phyloP scores from a whole-genome alignment of 2,797 vertebrate genomes.

The Bovichtus diacanthus region DNA sequence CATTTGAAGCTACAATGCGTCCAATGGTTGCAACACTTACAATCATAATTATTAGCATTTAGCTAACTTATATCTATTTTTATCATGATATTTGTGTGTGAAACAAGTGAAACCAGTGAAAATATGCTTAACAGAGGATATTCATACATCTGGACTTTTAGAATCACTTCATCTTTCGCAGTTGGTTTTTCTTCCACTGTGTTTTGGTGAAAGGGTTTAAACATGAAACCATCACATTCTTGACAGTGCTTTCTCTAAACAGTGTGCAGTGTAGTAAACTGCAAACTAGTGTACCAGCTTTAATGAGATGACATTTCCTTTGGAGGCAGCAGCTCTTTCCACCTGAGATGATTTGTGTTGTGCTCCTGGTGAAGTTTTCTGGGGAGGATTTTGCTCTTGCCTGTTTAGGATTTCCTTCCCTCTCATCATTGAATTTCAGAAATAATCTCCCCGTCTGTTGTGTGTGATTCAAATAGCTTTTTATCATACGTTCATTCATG shows the following conservation, averaged over 20 bases:
- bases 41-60: no score
- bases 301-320: slow-evolving; percentile 49
- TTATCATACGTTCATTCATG: slow-evolving; percentile 10
- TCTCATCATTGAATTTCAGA: slow-evolving; percentile 34
- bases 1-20: no score
- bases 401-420: slow-evolving; percentile 18
- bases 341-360: slow-evolving; percentile 26
- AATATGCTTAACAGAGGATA: background rate
- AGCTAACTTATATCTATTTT: no score
- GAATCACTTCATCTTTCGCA: no score
- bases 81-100: no score
- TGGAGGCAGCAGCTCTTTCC: slow-evolving; percentile 29
- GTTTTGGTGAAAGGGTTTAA: background rate
- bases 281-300: slow-evolving; percentile 26
- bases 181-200: background rate
- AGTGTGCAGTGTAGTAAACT: no score
- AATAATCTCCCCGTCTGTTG: slow-evolving; percentile 24
- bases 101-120: background rate
- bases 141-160: background rate
- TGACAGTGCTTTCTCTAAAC: slow-evolving; percentile 11
- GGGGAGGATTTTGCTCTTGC: slow-evolving; percentile 31
- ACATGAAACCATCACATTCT: background rate
- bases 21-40: no score
- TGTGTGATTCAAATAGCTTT: slow-evolving; percentile 21
- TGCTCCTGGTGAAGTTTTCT: slow-evolving; percentile 35